phyloP scores from a whole-genome alignment of 2,888 invertebrate species.

The Megaustenia siamemsis region DNA sequence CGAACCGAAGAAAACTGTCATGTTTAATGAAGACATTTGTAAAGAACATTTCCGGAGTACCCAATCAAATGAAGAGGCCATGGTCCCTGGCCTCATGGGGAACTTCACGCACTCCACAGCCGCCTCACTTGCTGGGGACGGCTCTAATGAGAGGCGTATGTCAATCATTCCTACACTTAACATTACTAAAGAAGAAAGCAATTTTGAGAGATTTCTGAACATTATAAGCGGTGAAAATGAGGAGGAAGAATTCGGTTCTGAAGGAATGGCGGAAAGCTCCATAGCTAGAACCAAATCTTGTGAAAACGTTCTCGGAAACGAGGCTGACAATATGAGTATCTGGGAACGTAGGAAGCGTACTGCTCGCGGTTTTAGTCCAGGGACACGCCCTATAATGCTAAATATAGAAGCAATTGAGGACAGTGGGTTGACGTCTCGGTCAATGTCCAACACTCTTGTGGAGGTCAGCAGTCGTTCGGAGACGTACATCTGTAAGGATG shows the following conservation, averaged over 20 bases:
- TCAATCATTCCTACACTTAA: constrained; percentile 44
- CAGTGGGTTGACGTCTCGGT: constrained; percentile 1
- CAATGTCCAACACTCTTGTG: constrained; percentile 40
- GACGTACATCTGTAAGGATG: constrained; percentile 47
- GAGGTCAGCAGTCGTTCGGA: constrained; percentile 21
- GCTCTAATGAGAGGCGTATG: constrained; percentile 7
- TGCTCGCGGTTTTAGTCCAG: constrained; percentile 34
- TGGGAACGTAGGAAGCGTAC: constrained; percentile 47
- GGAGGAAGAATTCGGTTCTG: background rate
- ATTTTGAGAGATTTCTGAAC: constrained; percentile 47
- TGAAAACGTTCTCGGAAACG: constrained; percentile 5
- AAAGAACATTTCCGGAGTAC: too few species aligned
- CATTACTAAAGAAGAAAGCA: constrained; percentile 43
- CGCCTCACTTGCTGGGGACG: background rate
- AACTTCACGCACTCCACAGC: background rate
- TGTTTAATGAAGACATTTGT: too few species aligned
- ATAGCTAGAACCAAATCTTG: constrained; percentile 41
- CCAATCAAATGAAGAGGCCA: background rate
- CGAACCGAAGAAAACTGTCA: too few species aligned
- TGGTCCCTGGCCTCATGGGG: background rate
- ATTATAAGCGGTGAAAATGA: constrained; percentile 3
- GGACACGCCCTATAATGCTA: constrained; percentile 45
- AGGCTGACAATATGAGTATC: constrained; percentile 25
- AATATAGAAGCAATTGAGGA: constrained; percentile 50
- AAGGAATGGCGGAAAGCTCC: background rate